Evolutionary conservation across 2,797 vertebrate genomes (phyloP), one percentile per base, ranked within the genome.

Genomic region (Epinephelus awoara): DNA sequence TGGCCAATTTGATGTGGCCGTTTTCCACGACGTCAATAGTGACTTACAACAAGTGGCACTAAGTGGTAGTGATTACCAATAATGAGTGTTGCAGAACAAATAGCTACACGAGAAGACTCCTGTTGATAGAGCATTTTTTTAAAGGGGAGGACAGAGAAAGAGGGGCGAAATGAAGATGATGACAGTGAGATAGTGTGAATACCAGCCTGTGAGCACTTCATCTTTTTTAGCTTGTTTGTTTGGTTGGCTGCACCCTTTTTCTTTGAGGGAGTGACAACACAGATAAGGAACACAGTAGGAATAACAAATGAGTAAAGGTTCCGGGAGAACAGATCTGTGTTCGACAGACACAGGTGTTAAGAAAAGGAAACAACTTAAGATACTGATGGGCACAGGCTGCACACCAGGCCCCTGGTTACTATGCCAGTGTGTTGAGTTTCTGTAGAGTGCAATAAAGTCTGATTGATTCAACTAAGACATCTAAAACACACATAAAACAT

Each of bases 41-140:
- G 85, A 89, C 82, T 82, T 75, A 75, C 42, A 87, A 29, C 73
- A 46, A 62, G 54, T 62, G 68, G 68, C 76, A 65, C 13, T 83
- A 83, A 86, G 86, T 75, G 73, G 50, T 79, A 87, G 57, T 67
- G 87, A 90, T 90, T 86, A 80, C 78, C 80, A 82, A 86, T 91
- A 90, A 91, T 77, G 77, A 84, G 59, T 61, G 40, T 70, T 61
- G 81, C 70, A 46, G 66, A 83, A 74, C 77, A 78, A 87, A 73
- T 51, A 7, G 83, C 57, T 58, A 51, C 42, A 64, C 1, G 2
- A 51, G 55, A 67, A 77, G 68, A 76, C 25, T 47, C 18, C 27
- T 54, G 25, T 61, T 49, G 50, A 46, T 55, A 27, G 42, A 40
- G 18, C 25, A 34, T 63, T 59, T 72, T 58, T 67, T 25, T 18